Conservation (phyloP, 2,888 invertebrate species). For the Conistra vaccinii region DNA sequence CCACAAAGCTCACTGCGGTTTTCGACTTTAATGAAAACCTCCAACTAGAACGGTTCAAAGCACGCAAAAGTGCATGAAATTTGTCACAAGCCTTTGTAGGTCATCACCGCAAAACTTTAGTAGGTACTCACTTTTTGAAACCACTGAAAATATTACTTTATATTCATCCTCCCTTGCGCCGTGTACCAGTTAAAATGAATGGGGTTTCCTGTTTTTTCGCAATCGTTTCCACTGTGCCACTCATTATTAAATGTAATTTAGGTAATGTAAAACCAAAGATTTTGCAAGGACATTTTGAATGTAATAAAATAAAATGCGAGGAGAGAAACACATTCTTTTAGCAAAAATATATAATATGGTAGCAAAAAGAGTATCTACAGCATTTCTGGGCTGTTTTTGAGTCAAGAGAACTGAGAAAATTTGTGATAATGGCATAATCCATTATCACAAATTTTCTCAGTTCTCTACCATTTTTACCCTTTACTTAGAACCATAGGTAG, state of each 20-base stretch:
- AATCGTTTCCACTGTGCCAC: no score
- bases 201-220: neutral
- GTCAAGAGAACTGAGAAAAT: no score
- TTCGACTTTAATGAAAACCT: slow-evolving; percentile 35
- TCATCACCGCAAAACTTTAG: slow-evolving; percentile 30
- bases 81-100: slow-evolving; percentile 18
- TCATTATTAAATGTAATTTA: no score
- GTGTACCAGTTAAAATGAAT: neutral
- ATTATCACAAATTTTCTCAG: neutral
- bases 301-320: no score
- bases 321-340: no score
- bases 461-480: neutral
- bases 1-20: neutral
- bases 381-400: neutral
- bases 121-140: slow-evolving; percentile 19
- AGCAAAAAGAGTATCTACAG: no score
- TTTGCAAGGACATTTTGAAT: no score
- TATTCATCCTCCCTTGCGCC: slow-evolving; percentile 6
- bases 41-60: slow-evolving; percentile 21
- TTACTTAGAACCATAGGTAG: neutral
- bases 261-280: no score
- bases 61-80: slow-evolving; percentile 32
- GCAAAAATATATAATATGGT: neutral
- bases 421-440: no score
- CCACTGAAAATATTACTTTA: slow-evolving; percentile 4